Base-by-base conservation (phyloP, 1,140 invertebrate genomes). In the Rhagoletis zephyria region DNA sequence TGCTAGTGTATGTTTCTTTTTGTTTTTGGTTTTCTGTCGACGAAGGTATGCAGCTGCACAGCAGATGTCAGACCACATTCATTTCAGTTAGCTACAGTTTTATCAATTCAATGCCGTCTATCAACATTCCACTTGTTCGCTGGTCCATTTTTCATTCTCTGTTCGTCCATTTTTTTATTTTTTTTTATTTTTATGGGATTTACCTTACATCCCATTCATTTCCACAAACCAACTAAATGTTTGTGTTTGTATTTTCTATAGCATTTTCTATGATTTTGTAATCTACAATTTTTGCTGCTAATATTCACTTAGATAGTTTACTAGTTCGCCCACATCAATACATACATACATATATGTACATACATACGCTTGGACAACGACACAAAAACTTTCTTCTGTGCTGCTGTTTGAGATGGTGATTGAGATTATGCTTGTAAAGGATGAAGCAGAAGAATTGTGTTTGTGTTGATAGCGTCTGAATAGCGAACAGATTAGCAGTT, bases 231-330 rank as follows among this genome's bases (percentile, higher is more conserved):
- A 19, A 9, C 16, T 81, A 4, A 56, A 30, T 81, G 74, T 81
- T 81, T 81, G 3, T 56, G 10, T 81, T 59, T 81, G 48, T 56
- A 56, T 81, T 56, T 59, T 81, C 74, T 30, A 19, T 81, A 14
- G 16, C 12, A 63, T 63, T 63, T 63, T 14, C 61, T 16, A 3
- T 63, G 61, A 63, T 63, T 56, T 81, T 81, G 74, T 81, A 56
- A 81, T 56, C 74, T 81, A 56, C 51, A 81, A 81, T 56, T 81
- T 51, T 81, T 19, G 48, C 74, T 81, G 74, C 45, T 81, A 81
- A 81, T 81, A 81, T 81, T 81, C 56, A 81, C 74, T 19, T 42
- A 81, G 48, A 81, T 81, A 81, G 51, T 81, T 81, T 81, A 19
- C n/a, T 81, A 12, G 1, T 9, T n/a, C 7, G 3, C 14, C 1